phyloP scores from a whole-genome alignment of 1,140 invertebrate genomes.

The Brachionus rotundiformis region DNA sequence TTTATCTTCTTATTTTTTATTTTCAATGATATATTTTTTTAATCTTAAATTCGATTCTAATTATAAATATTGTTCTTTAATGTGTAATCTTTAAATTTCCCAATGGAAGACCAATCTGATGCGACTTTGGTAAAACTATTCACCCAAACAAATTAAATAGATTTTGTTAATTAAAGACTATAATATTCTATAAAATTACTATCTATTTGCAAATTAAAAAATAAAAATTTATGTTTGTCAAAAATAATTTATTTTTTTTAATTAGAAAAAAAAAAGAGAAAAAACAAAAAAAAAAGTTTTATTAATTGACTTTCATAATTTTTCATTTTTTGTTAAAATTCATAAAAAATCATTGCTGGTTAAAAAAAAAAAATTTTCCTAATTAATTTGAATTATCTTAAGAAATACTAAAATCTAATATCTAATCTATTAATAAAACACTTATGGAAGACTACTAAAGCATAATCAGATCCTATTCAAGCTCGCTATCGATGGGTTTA shows the following conservation, averaged over 20 bases:
- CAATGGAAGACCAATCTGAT: too few relatives aligned
- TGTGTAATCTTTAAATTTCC: too few relatives aligned
- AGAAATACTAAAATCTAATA: background rate
- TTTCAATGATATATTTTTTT: too few relatives aligned
- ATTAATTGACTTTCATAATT: background rate
- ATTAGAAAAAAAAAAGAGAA: too few relatives aligned
- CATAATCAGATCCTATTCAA: background rate
- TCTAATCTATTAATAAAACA: background rate
- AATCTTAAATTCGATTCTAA: too few relatives aligned
- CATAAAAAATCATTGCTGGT: background rate
- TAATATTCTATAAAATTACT: too few relatives aligned
- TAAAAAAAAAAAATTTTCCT: background rate
- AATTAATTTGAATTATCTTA: background rate
- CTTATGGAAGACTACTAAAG: background rate
- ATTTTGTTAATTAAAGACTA: too few relatives aligned
- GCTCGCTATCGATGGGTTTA: background rate
- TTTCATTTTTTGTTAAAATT: background rate
- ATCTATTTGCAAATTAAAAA: too few relatives aligned
- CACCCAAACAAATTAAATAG: too few relatives aligned
- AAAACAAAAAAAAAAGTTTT: background rate
- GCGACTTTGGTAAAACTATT: too few relatives aligned
- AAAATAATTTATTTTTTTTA: background rate
- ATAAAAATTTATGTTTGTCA: background rate
- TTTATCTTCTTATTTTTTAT: too few relatives aligned
- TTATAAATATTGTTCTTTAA: too few relatives aligned